Evolutionary conservation across 2,888 invertebrate species (phyloP), one percentile per base, ranked within the genome.

Genomic region (Ophion costatus): DNA sequence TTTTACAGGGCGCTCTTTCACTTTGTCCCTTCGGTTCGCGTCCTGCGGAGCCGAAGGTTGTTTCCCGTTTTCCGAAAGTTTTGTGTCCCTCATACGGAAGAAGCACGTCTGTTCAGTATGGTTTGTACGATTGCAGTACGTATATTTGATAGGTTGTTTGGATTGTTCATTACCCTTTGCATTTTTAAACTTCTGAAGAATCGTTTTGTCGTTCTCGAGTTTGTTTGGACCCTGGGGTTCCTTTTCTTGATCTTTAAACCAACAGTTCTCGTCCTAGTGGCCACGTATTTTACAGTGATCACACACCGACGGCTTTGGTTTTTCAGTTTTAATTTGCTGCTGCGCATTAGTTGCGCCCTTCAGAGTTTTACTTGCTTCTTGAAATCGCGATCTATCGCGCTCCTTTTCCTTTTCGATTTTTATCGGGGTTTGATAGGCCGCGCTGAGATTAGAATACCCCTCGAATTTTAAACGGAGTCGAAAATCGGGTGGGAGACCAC

Each of bases 371-470:
- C n/a, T 10, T 4, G 63, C 14, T 22, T 81, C 76, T 6, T 57
- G 17, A n/a, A 82, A 82, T n/a, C 61, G 71, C 5, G 22, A 7
- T 42, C 22, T 64, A n/a, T 77, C 82, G 73, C 77, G 82, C 22
- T 82, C 82, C 33, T 67, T 73, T 29, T 77, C 77, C 17, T 82
- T 82, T 22, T 73, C 77, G 7, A 71, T 70, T 56, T 56, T 63
- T 42, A 81, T 70, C 5, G 70, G 63, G 5, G 20, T 57, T 14
- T 57, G 29, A 17, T 33, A 81, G 20, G 70, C 81, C 17, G 10
- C 14, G 17, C 6, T 2, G 1, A 81, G 17, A 20, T 51, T 17
- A 1, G 2, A 2, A n/a, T 42, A 76, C 2, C 64, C 76, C 14
- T 81, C 76, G 7, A 81, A 57, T 66, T 66, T 66, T 20, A 82